Evolutionary conservation across 2,113 vertebrate species (phyloP).

Genomic region (Balaeniceps rex): DNA sequence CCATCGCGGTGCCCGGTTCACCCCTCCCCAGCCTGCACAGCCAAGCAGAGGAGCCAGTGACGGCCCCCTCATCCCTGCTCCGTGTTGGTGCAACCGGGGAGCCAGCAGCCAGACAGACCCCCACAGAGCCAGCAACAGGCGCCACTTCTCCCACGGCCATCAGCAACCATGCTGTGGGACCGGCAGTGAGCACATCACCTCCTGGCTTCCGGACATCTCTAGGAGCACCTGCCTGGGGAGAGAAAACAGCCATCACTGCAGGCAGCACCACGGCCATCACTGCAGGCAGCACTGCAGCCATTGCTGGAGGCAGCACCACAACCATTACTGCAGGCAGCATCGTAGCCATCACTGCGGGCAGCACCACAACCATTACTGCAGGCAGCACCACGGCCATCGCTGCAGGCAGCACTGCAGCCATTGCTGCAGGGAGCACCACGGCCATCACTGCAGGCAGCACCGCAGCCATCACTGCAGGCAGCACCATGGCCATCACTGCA

Average conservation of each 20-base stretch:
- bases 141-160: not conserved
- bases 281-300: fast-evolving
- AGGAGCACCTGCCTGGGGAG: not conserved
- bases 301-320: fast-evolving
- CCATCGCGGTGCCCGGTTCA: fast-evolving
- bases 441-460: not conserved
- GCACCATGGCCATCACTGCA: fast-evolving
- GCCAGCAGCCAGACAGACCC: fast-evolving
- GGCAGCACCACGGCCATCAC: fast-evolving
- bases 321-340: not conserved
- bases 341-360: fast-evolving
- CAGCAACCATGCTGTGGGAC: not conserved
- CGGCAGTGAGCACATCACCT: fast-evolving
- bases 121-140: fast-evolving
- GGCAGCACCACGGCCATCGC: not conserved
- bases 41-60: not conserved
- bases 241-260: not conserved
- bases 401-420: not conserved
- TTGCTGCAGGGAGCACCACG: fast-evolving
- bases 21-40: not conserved
- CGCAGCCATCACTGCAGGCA: fast-evolving
- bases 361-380: not conserved
- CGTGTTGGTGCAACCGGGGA: not conserved
- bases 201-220: not conserved
- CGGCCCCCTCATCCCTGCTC: not conserved